These are phyloP conservation scores for Seriola dumerili DNA, from an alignment of 2,113 vertebrate species.

Conservation along the genomic window DNA sequence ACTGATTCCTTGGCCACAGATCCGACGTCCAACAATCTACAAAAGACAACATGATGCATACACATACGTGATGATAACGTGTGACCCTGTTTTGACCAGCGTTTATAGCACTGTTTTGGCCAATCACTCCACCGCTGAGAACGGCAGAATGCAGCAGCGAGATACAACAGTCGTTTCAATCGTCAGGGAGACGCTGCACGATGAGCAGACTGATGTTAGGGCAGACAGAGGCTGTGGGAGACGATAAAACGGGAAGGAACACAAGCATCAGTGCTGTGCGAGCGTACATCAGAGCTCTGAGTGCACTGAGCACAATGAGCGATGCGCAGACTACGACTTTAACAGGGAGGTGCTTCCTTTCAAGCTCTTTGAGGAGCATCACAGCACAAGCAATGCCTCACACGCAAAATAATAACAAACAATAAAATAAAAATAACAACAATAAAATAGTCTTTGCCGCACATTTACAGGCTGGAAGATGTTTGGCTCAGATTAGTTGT, in stretches of 20 bases:
- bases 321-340: background rate
- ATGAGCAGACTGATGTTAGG: slow-evolving; percentile 29
- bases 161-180: slow-evolving; percentile 43
- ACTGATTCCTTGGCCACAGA: background rate
- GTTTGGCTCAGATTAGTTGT: slow-evolving; percentile 6
- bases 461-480: background rate
- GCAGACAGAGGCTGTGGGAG: slow-evolving; percentile 28
- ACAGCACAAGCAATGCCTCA: background rate
- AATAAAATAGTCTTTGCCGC: background rate
- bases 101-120: slow-evolving; percentile 14
- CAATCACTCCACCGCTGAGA: slow-evolving; percentile 20
- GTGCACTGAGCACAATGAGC: background rate
- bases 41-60: background rate
- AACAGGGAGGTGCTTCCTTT: background rate
- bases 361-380: background rate
- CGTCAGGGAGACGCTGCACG: slow-evolving; percentile 29
- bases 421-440: background rate
- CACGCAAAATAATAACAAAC: slow-evolving; percentile 13
- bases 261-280: background rate
- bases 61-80: background rate
- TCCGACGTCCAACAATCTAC: rapidly evolving
- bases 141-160: slow-evolving; percentile 12
- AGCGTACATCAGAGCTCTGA: slow-evolving; percentile 20
- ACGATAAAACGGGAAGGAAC: slow-evolving; percentile 28
- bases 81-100: slow-evolving; percentile 5